These are phyloP conservation scores for Pagrus major DNA, from an alignment of 2,113 vertebrate genomes.

Conservation along the genomic window DNA sequence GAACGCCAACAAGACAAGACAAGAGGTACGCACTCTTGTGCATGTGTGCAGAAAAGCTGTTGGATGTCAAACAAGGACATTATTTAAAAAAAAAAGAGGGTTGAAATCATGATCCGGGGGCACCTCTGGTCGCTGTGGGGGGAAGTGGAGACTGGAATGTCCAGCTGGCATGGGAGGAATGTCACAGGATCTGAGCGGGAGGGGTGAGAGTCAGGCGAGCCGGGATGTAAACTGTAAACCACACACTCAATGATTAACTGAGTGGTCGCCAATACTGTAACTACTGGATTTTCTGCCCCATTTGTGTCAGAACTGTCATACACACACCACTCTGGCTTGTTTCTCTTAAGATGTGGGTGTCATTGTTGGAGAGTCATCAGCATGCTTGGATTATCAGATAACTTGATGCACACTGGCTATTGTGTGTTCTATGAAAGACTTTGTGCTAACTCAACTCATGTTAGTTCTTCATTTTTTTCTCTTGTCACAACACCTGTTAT, in stretches of 20 bases:
- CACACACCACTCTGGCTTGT: not conserved
- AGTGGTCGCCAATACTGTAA: not conserved
- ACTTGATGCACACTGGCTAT: not conserved
- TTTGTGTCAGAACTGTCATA: conserved; percentile 16
- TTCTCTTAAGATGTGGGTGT: conserved; percentile 8
- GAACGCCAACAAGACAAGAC: not conserved
- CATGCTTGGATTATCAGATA: not conserved
- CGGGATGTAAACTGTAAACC: conserved; percentile 47
- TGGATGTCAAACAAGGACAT: not conserved
- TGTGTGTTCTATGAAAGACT: not conserved
- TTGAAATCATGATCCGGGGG: conserved; percentile 17
- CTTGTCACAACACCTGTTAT: no score
- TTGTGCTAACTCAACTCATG: no score
- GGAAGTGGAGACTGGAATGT: conserved; percentile 66
- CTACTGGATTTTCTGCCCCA: conserved; percentile 10
- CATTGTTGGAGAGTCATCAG: not conserved
- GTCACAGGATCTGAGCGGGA: conserved; percentile 40
- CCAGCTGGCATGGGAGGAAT: conserved; percentile 70
- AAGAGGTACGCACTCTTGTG: not conserved
- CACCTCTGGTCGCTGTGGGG: conserved; percentile 46
- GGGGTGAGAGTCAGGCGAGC: conserved; percentile 26
- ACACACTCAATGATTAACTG: conserved; percentile 32
- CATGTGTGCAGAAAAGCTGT: not conserved
- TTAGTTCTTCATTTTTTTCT: no score
- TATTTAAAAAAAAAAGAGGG: not conserved